Evolutionary conservation across 2,888 invertebrate genomes (phyloP).

Genomic region (Drosophila buzzatii): DNA sequence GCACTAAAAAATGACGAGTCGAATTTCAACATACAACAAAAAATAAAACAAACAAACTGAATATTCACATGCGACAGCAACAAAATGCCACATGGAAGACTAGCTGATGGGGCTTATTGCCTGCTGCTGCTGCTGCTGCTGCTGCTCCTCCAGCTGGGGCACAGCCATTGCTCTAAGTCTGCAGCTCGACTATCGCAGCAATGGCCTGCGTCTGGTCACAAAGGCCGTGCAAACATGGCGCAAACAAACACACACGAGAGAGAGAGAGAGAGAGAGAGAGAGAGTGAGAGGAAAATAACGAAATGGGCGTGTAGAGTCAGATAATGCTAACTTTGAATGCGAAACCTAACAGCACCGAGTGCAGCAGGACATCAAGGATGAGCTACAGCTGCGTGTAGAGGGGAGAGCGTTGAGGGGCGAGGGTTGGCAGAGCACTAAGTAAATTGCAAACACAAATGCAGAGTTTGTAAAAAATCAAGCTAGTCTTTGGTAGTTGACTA

Average conservation of each 20-base stretch:
- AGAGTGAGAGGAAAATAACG: slow-evolving; percentile 1
- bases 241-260: slow-evolving; percentile 17
- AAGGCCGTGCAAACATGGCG: slow-evolving; percentile 68
- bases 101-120: slow-evolving; percentile 13
- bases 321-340: slow-evolving; percentile 68
- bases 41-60: slow-evolving; percentile 65
- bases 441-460: slow-evolving; percentile 56
- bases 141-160: slow-evolving; percentile 29
- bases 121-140: slow-evolving; percentile 3
- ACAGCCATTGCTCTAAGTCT: slow-evolving; percentile 17
- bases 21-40: slow-evolving; percentile 30
- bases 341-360: slow-evolving; percentile 18
- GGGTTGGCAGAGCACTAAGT: slow-evolving; percentile 35
- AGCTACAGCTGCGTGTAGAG: slow-evolving; percentile 4
- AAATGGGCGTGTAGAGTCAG: slow-evolving; percentile 25
- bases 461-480: slow-evolving; percentile 42
- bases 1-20: slow-evolving; percentile 66
- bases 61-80: slow-evolving; percentile 64
- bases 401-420: neutral
- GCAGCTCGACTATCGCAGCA: slow-evolving; percentile 34
- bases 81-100: slow-evolving; percentile 64
- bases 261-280: slow-evolving; percentile 1
- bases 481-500: neutral
- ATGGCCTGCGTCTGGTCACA: slow-evolving; percentile 58
- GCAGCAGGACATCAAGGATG: slow-evolving; percentile 29